Percentiles rank a stretch among this genome's conserved stretches.
phyloP scores from a whole-genome alignment of 2,113 vertebrate genomes.

The Pluvialis apricaria region DNA sequence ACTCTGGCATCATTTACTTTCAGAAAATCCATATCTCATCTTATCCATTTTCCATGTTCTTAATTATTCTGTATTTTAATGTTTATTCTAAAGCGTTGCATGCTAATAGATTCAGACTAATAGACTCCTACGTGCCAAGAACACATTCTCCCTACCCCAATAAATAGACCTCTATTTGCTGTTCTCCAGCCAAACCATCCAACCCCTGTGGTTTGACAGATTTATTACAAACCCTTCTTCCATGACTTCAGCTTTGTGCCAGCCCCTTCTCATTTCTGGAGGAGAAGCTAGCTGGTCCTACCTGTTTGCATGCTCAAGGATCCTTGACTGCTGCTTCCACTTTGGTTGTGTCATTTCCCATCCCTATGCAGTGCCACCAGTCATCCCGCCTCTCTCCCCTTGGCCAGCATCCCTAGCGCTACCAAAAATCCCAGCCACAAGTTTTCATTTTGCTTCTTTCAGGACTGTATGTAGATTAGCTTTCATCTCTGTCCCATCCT shows the following conservation, averaged over 20 bases:
- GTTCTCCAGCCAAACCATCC: not conserved
- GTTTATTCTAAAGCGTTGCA: conserved; percentile 35
- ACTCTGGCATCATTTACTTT: not conserved
- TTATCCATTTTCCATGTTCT: conserved; percentile 1
- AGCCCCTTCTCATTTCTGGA: not conserved
- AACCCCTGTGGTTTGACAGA: not conserved
- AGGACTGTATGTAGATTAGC: not conserved
- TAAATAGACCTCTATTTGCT: not conserved
- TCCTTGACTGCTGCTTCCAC: not conserved
- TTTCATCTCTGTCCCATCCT: not conserved
- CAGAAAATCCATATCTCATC: not conserved
- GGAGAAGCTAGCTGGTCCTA: not conserved
- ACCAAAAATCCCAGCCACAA: not conserved
- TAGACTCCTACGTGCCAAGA: not conserved
- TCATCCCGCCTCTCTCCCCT: not conserved
- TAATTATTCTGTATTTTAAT: conserved; percentile 38
- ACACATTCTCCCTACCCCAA: not conserved
- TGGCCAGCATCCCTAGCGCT: not conserved
- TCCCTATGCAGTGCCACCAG: not conserved
- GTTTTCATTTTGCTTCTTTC: not conserved
- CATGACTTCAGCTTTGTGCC: not conserved
- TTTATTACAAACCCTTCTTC: not conserved
- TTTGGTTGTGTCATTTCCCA: not conserved
- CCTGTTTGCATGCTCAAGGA: not conserved
- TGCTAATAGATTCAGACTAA: not conserved